Conservation (phyloP, 2,797 vertebrate genomes). For the Poecilia picta region DNA sequence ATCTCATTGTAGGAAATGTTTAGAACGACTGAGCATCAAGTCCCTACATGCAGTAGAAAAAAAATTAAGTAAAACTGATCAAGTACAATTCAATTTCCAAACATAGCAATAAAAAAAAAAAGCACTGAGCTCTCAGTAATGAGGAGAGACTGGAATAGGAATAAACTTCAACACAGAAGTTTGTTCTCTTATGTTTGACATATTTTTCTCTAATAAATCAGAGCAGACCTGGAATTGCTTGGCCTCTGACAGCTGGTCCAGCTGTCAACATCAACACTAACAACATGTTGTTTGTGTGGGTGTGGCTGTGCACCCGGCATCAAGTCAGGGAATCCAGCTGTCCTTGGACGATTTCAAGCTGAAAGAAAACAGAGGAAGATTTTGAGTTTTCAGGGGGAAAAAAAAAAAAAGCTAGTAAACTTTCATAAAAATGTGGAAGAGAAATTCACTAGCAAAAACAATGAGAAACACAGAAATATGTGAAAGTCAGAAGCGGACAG, state of each 20-base stretch:
- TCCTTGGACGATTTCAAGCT: conserved; percentile 75
- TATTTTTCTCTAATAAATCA: conserved; percentile 41
- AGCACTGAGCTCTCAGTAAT: conserved; percentile 1
- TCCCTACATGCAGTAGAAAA: conserved; percentile 12
- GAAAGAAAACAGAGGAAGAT: conserved; percentile 52
- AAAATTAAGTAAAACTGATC: background rate
- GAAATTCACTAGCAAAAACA: conserved; percentile 1
- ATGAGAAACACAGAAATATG: conserved; percentile 3
- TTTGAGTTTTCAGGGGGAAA: conserved; percentile 30
- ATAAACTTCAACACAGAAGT: conserved; percentile 21
- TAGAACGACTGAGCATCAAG: conserved; percentile 1
- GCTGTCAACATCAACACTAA: conserved; percentile 53
- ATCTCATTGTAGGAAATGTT: background rate
- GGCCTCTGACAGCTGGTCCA: conserved; percentile 43
- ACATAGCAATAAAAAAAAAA: conserved; percentile 2
- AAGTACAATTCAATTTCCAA: background rate
- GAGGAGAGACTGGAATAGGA: conserved; percentile 14
- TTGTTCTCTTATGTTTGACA: conserved; percentile 17
- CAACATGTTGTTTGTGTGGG: conserved; percentile 25
- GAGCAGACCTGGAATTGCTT: conserved; percentile 27
- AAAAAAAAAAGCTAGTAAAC: background rate
- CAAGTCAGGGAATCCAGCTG: conserved; percentile 79
- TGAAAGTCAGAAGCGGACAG: conserved; percentile 13
- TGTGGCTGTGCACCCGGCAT: conserved; percentile 44
- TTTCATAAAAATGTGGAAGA: background rate